phyloP scores from a whole-genome alignment of 2,113 vertebrate genomes.

The Formicarius rufipectus region DNA sequence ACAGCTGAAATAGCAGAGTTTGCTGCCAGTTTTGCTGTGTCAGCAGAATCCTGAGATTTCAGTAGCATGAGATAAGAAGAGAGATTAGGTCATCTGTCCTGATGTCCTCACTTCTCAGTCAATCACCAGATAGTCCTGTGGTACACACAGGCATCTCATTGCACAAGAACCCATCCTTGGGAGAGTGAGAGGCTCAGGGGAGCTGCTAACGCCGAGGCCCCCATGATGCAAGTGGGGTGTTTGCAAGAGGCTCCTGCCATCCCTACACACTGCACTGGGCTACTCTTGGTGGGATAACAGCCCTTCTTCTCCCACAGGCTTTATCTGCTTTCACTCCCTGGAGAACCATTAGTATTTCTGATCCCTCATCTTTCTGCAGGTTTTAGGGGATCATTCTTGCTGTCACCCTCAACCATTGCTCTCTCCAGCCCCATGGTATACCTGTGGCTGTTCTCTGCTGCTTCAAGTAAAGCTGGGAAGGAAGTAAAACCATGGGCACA shows the following conservation, averaged over 20 bases:
- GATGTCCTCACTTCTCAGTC: not conserved
- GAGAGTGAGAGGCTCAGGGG: not conserved
- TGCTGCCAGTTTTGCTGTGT: not conserved
- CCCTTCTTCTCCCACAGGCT: not conserved
- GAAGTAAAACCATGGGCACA: not conserved
- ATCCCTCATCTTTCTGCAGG: not conserved
- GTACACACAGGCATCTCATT: not conserved
- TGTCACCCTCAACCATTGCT: rapidly evolving
- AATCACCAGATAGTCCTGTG: not conserved
- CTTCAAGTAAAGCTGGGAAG: not conserved
- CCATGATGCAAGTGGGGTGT: rapidly evolving
- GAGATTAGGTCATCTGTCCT: not conserved
- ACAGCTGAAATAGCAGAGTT: conserved; percentile 7
- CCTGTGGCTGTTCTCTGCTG: not conserved
- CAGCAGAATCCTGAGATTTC: not conserved
- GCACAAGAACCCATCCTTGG: not conserved
- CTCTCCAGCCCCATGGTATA: not conserved
- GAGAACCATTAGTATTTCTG: not conserved
- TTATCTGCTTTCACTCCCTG: not conserved
- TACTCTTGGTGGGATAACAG: not conserved
- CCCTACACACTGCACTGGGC: not conserved
- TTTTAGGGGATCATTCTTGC: not conserved
- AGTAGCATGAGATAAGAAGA: not conserved
- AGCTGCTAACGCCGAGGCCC: rapidly evolving
- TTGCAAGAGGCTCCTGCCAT: not conserved